Evolutionary conservation across 2,888 invertebrate genomes (phyloP).

Genomic region (Gymnoscelis rufifasciata): DNA sequence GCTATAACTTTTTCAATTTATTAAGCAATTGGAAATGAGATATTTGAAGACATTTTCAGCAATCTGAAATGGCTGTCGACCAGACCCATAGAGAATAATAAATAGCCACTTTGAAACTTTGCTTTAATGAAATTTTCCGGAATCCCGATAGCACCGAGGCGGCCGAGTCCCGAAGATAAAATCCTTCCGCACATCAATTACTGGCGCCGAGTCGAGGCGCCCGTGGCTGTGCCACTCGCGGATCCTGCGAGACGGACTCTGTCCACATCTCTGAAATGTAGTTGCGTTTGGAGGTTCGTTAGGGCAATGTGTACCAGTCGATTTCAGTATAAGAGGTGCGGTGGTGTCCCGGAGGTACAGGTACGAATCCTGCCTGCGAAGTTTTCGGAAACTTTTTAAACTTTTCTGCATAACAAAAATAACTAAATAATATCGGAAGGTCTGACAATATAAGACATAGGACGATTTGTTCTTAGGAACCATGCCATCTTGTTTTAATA

Average conservation of each 20-base stretch:
- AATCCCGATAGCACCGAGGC: conserved; percentile 22
- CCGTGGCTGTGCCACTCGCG: conserved; percentile 3
- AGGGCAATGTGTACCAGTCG: too few relatives aligned
- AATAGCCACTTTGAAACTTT: conserved; percentile 22
- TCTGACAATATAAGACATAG: too few relatives aligned
- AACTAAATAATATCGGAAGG: too few relatives aligned
- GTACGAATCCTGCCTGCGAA: too few relatives aligned
- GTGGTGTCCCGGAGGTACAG: too few relatives aligned
- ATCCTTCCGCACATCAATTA: conserved; percentile 35
- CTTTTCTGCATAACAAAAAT: too few relatives aligned
- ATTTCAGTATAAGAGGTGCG: too few relatives aligned
- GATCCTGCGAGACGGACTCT: background rate
- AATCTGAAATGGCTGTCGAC: conserved; percentile 10
- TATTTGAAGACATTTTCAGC: conserved; percentile 9
- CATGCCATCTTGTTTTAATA: too few relatives aligned
- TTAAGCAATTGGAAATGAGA: background rate
- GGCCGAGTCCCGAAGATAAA: conserved; percentile 23
- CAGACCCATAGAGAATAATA: conserved; percentile 18
- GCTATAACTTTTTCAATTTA: background rate
- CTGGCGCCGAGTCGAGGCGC: conserved; percentile 12
- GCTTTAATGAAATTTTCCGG: conserved; percentile 19
- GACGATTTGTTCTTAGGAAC: too few relatives aligned
- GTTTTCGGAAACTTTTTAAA: too few relatives aligned
- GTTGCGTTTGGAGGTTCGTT: too few relatives aligned
- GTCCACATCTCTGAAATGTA: too few relatives aligned